phyloP scores from a whole-genome alignment of 2,797 vertebrate genomes.

The Lagodon rhomboides region DNA sequence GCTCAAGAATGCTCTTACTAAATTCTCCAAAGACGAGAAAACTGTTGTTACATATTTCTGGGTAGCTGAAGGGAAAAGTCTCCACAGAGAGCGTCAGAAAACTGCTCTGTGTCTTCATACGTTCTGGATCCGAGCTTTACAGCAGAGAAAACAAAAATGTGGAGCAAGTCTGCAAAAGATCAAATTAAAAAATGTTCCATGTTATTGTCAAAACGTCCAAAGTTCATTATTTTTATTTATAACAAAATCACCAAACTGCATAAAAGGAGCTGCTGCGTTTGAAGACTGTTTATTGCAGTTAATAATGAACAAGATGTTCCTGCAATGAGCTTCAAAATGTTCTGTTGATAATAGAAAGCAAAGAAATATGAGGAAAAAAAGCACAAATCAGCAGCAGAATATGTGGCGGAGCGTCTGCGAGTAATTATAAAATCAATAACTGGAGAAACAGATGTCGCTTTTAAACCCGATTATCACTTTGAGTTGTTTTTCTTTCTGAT shows the following conservation, averaged over 20 bases:
- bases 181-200: neutral
- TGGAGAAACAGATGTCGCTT: neutral
- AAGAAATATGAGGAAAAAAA: neutral
- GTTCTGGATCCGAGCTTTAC: neutral
- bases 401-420: neutral
- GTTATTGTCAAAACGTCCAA: neutral
- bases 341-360: neutral
- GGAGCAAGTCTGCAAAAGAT: neutral
- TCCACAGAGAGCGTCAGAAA: neutral
- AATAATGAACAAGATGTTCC: neutral
- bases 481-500: no score
- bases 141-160: neutral
- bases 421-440: neutral
- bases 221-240: neutral
- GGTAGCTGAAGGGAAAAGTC: neutral
- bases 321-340: neutral
- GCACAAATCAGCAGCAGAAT: neutral
- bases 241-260: neutral
- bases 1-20: conserved; percentile 3
- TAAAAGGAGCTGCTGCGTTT: neutral
- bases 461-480: neutral
- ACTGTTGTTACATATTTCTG: neutral
- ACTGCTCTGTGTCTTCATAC: neutral
- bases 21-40: neutral
- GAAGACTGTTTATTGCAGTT: neutral